These are phyloP conservation scores for Helogale parvula DNA, from an alignment of 2,113 vertebrate genomes.

Conservation along the genomic window DNA sequence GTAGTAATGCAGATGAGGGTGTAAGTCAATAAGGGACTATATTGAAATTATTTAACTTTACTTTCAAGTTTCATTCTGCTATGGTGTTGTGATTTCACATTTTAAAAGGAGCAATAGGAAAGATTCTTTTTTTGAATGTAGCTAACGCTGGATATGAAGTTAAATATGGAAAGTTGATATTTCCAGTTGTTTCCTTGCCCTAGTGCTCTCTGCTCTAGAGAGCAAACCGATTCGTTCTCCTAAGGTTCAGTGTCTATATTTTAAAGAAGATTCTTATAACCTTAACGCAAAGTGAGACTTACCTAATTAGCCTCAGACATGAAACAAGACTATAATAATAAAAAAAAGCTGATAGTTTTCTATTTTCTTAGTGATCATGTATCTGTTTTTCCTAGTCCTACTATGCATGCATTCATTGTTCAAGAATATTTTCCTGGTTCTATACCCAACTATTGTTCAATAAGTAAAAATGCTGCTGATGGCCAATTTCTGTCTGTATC, in stretches of 20 bases:
- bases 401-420: neutral
- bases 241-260: neutral
- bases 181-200: neutral
- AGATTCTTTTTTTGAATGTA: neutral
- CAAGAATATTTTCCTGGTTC: conserved; percentile 5
- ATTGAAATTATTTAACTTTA: neutral
- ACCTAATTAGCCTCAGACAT: neutral
- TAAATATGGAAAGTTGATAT: neutral
- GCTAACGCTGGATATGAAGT: neutral
- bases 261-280: neutral
- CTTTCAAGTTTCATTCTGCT: neutral
- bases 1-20: neutral
- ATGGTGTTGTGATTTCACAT: neutral
- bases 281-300: neutral
- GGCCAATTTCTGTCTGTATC: neutral
- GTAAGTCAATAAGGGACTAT: neutral
- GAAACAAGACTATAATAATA: neutral
- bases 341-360: neutral
- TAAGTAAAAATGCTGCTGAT: neutral
- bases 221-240: neutral
- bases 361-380: neutral
- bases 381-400: neutral
- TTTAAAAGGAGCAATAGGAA: neutral
- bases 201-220: neutral
- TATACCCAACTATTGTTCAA: neutral